Base-by-base conservation (phyloP, 2,113 vertebrate species). In the Toxotes chatareus region DNA sequence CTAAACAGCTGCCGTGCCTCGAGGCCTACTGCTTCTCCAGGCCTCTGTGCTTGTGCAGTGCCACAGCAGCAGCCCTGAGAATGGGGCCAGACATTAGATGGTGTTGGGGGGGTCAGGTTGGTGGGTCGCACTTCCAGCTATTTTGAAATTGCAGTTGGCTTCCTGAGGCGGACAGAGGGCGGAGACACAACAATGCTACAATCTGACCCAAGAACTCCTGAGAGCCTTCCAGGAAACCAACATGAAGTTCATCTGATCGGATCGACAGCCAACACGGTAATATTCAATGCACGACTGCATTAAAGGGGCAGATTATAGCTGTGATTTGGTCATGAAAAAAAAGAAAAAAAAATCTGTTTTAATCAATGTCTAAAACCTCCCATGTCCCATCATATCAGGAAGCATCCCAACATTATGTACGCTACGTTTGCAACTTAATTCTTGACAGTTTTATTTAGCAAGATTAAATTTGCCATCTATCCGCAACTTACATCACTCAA, bases 121-220 rank as follows among this genome's bases (percentile, higher is more conserved):
- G 69, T 36, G 42, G 69, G 66, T 72, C 5, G 44, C 34, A 46
- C 63, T 69, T 81, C 56, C 74, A 89, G 67, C 72, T 66, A 86
- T 76, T 81, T 67, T 61, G 36, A 82, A 72, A 73, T 51, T 46
- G 8, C 57, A 19, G 57, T 19, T 11, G 0, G 53, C 62, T 84
- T 84, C 76, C 78, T 73, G 83, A 65, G 36, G 60, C 27, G 10
- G 38, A 76, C 11, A 0, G 60, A 73, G 67, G 36, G 75, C 40
- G 31, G 57, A 5, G 31, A 61, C 31, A 40, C 27, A 27, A 80
- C 62, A 61, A 61, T 7, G 46, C 62, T 36, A 57, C 67, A n/a
- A 11, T 60, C n/a, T 11, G 63, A 38, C 47, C 56, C 12, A 10
- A 66, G 21, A 4, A n/a, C 36, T 49, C 42, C 53, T 63, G 57